Percentiles rank a stretch among this genome's conserved stretches.
Conservation (phyloP, 2,888 invertebrate genomes). For the Protonemura montana region DNA sequence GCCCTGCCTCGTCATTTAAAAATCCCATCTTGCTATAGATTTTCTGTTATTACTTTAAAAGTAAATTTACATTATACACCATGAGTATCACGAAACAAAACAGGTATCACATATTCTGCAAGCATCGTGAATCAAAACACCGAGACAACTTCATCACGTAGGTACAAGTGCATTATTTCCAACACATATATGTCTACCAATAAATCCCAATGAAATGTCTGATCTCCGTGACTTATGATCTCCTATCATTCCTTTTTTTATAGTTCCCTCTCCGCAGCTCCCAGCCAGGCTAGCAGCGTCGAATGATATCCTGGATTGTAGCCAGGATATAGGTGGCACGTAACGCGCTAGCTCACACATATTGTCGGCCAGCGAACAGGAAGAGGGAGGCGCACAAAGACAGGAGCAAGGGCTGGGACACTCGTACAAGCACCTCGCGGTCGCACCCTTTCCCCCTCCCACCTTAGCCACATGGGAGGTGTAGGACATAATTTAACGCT, state of each 20-base stretch:
- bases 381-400: no score
- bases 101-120: not conserved
- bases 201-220: conserved; percentile 4
- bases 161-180: not conserved
- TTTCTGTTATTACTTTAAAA: no score
- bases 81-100: not conserved
- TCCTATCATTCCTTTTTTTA: not conserved
- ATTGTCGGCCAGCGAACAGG: not conserved
- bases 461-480: not conserved
- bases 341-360: not conserved
- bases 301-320: not conserved
- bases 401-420: not conserved
- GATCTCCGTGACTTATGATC: not conserved
- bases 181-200: not conserved
- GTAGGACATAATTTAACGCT: not conserved
- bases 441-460: not conserved
- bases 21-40: no score
- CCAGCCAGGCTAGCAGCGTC: not conserved
- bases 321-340: not conserved
- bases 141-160: not conserved
- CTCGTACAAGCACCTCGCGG: not conserved
- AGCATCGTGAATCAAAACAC: not conserved
- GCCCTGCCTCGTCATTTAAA: no score
- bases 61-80: no score
- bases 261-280: not conserved